A percentile compares a stretch with the other conserved stretches of the same genome.
Evolutionary conservation across 1,140 invertebrate genomes (phyloP).

Genomic region (Plectrocnemia conspersa): DNA sequence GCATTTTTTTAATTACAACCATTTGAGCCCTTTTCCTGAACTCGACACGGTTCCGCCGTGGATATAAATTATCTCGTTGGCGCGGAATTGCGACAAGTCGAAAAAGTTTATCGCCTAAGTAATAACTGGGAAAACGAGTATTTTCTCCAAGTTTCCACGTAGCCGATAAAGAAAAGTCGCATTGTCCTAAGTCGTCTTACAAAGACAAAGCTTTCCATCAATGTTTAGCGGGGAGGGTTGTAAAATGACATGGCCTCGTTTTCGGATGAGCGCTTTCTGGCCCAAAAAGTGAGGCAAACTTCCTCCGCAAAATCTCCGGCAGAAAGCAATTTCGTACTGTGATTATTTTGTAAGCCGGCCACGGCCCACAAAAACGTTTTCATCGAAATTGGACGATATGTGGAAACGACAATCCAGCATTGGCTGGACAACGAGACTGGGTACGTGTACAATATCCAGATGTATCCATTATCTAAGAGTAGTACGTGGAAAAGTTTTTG

Average conservation of each 20-base stretch:
- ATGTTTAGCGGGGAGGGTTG: slow-evolving; percentile 13
- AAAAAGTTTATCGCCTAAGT: background rate
- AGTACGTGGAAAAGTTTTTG: too few relatives aligned
- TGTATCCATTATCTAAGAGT: too few relatives aligned
- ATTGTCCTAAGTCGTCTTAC: slow-evolving; percentile 3
- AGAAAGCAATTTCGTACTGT: slow-evolving; percentile 21
- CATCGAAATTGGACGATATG: too few relatives aligned
- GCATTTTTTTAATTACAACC: too few relatives aligned
- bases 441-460: too few relatives aligned
- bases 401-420: too few relatives aligned
- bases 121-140: background rate
- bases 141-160: background rate
- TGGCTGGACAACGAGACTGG: too few relatives aligned
- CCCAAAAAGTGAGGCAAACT: slow-evolving; percentile 11
- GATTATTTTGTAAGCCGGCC: slow-evolving; percentile 25
- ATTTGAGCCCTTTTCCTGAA: too few relatives aligned
- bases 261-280: slow-evolving; percentile 5
- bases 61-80: too few relatives aligned
- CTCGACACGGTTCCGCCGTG: too few relatives aligned
- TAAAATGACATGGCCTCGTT: slow-evolving; percentile 23
- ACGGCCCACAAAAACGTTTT: slow-evolving; percentile 15
- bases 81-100: background rate
- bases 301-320: slow-evolving; percentile 4
- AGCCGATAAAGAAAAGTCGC: background rate
- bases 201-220: slow-evolving; percentile 9